Evolutionary conservation across 1,140 invertebrate species (phyloP).

Genomic region (Heliconius himera): DNA sequence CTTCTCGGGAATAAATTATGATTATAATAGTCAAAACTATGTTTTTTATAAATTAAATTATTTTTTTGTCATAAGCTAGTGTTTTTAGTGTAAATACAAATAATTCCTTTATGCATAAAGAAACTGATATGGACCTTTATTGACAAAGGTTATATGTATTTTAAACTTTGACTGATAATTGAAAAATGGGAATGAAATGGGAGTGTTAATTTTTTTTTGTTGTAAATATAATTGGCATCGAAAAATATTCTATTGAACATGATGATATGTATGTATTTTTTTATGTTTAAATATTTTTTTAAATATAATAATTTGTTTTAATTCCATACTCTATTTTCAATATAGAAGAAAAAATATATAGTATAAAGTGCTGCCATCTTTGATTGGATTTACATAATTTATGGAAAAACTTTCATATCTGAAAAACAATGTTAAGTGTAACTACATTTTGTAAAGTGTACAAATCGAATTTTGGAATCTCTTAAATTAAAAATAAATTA

Average conservation of each 20-base stretch:
- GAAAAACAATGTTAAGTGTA: background rate
- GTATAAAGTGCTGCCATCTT: background rate
- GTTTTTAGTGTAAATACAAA: slow-evolving; percentile 2
- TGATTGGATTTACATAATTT: background rate
- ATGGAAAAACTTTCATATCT: background rate
- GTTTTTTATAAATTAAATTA: slow-evolving; percentile 10
- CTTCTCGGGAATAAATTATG: background rate
- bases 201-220: background rate
- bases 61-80: slow-evolving; percentile 7
- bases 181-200: background rate
- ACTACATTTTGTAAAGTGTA: background rate
- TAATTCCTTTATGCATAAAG: background rate
- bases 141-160: background rate
- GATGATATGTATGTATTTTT: background rate
- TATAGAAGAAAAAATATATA: background rate
- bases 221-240: background rate
- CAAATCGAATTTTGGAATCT: background rate
- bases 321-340: background rate
- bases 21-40: background rate
- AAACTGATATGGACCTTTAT: background rate
- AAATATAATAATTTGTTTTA: background rate
- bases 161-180: background rate
- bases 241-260: background rate
- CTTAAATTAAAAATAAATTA: background rate
- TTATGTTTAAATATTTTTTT: background rate